Base-by-base conservation (phyloP, 2,797 vertebrate genomes). In the Clarias laeviceps region DNA sequence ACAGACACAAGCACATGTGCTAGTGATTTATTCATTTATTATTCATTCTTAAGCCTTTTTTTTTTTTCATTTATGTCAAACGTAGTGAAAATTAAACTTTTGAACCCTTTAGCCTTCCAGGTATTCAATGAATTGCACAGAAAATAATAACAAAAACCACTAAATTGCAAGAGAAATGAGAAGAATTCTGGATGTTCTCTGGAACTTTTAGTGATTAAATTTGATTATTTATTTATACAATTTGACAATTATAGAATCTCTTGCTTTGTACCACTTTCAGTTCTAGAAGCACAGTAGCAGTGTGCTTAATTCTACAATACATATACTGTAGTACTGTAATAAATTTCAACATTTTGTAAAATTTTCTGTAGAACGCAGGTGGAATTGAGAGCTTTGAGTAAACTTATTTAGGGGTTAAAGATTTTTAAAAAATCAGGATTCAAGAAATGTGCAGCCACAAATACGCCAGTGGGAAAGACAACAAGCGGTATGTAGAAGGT, bases 391-490 rank as follows among this genome's bases (percentile, higher is more conserved):
- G 61, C n/a, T 29, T 50, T 65, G 12, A 65, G 2, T 78, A 1
- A 45, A 62, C 5, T 40, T 62, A 77, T 85, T 85, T 32, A 54
- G 17, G 24, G 32, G 12, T 18, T 27, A 80, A 72, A 40, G 62
- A 80, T 37, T 37, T 37, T 5, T n/a, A 57, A 69, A 3, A 56
- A 54, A 69, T 45, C 18, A 27, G 29, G 65, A 65, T 73, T 64
- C 20, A 66, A 40, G 29, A 40, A 22, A 57, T 68, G 56, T 45
- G 54, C 62, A 68, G 34, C 7, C 32, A 37, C 9, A 57, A 85
- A 81, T 66, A 37, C n/a, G n/a, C 22, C 37, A 76, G 32, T 61
- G 50, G 65, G 72, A 86, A 69, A 59, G 79, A 82, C 62, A 82
- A 82, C 59, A 69, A 86, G 70, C 72, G 50, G 50, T 68, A 18